These are phyloP conservation scores for Vimba vimba DNA, from an alignment of 2,113 vertebrate species.

Conservation along the genomic window DNA sequence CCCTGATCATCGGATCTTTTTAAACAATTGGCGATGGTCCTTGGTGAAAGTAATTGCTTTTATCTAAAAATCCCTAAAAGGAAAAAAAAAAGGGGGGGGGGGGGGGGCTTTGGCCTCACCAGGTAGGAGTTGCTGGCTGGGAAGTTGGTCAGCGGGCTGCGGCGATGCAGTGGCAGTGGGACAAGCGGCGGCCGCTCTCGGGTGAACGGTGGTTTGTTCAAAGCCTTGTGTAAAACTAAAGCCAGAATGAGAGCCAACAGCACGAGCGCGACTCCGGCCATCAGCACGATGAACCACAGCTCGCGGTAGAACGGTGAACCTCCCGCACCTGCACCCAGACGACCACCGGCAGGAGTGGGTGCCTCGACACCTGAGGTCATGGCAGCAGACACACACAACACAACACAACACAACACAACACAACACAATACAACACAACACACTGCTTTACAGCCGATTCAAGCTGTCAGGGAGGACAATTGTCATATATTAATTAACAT, in stretches of 20 bases:
- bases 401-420: background rate
- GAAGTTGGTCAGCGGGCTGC: constrained; percentile 80
- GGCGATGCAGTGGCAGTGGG: constrained; percentile 80
- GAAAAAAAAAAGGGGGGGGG: no score
- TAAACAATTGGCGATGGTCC: no score
- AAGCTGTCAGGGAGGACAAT: no score
- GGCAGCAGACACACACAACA: background rate
- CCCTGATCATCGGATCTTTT: no score
- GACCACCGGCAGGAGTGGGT: constrained; percentile 78
- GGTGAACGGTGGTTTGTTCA: constrained; percentile 71
- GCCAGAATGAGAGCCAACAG: constrained; percentile 86
- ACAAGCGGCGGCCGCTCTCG: constrained; percentile 76
- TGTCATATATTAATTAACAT: no score
- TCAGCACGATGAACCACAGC: constrained; percentile 91
- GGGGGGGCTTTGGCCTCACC: constrained; percentile 74
- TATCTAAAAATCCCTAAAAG: no score
- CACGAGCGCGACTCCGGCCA: constrained; percentile 85
- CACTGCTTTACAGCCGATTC: background rate
- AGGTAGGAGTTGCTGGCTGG: constrained; percentile 83
- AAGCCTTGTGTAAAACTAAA: constrained; percentile 85
- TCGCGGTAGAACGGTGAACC: constrained; percentile 79
- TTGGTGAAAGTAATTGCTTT: no score
- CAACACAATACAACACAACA: background rate
- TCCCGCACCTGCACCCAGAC: constrained; percentile 71
- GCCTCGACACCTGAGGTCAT: constrained; percentile 73